These are phyloP conservation scores for Pristionchus mayeri DNA, from an alignment of 2,888 invertebrate genomes.

Conservation along the genomic window DNA sequence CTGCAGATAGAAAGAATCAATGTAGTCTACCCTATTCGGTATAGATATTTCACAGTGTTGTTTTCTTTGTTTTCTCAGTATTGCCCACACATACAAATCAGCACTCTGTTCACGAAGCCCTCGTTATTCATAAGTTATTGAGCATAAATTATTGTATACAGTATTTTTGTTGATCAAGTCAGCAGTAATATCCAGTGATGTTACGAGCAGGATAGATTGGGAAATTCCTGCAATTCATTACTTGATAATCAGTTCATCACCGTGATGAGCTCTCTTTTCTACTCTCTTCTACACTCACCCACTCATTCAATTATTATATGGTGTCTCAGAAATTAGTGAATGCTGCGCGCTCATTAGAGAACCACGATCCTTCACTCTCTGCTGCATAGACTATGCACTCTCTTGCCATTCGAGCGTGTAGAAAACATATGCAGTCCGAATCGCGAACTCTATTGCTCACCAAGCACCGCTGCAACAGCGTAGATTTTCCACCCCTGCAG, in stretches of 20 bases:
- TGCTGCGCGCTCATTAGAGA: no score
- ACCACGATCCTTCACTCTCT: no score
- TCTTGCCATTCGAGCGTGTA: no score
- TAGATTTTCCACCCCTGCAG: conserved; percentile 59
- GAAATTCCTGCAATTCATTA: not conserved
- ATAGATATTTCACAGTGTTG: not conserved
- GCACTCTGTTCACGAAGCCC: not conserved
- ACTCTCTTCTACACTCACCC: no score
- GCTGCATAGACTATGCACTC: no score
- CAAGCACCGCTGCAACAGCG: conserved; percentile 54
- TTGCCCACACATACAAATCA: not conserved
- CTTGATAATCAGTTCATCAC: not conserved
- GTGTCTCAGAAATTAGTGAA: no score
- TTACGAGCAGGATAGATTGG: conserved; percentile 84
- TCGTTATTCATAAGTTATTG: not conserved
- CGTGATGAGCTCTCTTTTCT: no score
- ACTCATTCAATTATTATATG: no score
- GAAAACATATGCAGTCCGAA: no score
- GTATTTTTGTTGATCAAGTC: conserved; percentile 90
- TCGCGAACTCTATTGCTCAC: not conserved
- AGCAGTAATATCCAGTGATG: conserved; percentile 90
- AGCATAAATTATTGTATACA: conserved; percentile 67
- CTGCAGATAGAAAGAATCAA: conserved; percentile 67
- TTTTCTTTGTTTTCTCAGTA: not conserved
- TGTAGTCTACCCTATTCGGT: no score